Conservation (phyloP, 2,797 vertebrate genomes). For the Acanthis flammea region DNA sequence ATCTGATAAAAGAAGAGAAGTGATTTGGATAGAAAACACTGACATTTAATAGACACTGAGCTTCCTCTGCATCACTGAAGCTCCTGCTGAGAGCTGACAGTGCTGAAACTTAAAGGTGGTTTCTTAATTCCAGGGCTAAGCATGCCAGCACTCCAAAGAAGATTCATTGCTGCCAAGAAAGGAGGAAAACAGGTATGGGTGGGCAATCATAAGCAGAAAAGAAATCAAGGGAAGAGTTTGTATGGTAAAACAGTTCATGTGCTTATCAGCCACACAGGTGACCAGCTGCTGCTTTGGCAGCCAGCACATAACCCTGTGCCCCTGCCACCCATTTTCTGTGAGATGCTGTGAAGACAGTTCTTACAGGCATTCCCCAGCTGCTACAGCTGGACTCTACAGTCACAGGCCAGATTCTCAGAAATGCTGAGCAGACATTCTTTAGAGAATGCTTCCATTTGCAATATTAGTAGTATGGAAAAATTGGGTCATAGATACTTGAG, state of each 20-base stretch:
- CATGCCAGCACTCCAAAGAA: background rate
- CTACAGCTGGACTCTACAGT: too few species aligned
- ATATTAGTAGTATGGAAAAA: background rate
- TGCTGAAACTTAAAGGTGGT: background rate
- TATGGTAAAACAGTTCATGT: accelerated
- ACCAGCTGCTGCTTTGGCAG: background rate
- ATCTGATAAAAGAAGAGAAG: background rate
- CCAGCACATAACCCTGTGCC: background rate
- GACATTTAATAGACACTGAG: background rate
- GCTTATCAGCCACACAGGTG: background rate
- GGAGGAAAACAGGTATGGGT: background rate
- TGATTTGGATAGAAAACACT: background rate
- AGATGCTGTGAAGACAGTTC: background rate
- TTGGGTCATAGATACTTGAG: accelerated
- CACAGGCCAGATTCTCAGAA: background rate
- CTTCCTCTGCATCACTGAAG: background rate
- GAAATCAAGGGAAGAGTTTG: background rate
- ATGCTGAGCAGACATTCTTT: background rate
- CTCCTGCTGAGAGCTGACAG: background rate
- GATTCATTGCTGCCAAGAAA: background rate
- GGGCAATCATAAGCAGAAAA: background rate
- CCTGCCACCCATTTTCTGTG: background rate
- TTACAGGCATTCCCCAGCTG: background rate
- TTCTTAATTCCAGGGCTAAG: background rate
- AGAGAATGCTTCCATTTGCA: background rate